Base-by-base conservation (phyloP, 1,140 invertebrate genomes). In the Psilanteris sp. region DNA sequence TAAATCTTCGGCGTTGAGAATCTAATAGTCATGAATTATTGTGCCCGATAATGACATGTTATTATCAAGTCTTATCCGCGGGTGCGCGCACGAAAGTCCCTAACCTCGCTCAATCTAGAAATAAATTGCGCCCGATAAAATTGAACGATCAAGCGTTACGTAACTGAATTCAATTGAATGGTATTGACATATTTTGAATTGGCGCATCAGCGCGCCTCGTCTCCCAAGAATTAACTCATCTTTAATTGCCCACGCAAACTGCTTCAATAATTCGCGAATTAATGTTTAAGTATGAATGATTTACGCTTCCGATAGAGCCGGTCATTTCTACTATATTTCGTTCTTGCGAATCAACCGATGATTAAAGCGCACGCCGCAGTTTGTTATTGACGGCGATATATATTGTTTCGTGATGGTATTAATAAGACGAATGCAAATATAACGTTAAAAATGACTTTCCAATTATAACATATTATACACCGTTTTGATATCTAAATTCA, bases 21-120 rank as follows among this genome's bases (percentile, higher is more conserved):
- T 50, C 34, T 55, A 66, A 66, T 66, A 36, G 24, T 41, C 20
- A 11, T 57, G 50, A 68, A 68, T 68, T 68, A 68, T 68, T 68
- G 50, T 24, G n/a, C n/a, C 31, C 3, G 41, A 48, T 57, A 55
- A 68, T 55, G 39, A 68, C 14, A 46, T 52, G 10, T 46, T n/a
- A 68, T 68, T 59, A 59, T 34, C 37, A 10, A 41, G 20, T 15
- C 29, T 55, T 55, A 36, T n/a, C 62, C 29, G 16, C 9, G 37
- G 37, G 41, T 32, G 26, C 32, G 27, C 15, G 29, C 37, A n/a
- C 39, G 26, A 31, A 52, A 36, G 55, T 46, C 50, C 50, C 48
- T 67, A 67, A 68, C 52, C 52, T 55, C 44, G 16, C 64, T 26
- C 64, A 68, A 57, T 50, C 16, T 26, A 34, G 43, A 57, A 41